Percentiles rank a stretch among this genome's conserved stretches.
Evolutionary conservation across 2,113 vertebrate species (phyloP).

Genomic region (Carettochelys insculpta): DNA sequence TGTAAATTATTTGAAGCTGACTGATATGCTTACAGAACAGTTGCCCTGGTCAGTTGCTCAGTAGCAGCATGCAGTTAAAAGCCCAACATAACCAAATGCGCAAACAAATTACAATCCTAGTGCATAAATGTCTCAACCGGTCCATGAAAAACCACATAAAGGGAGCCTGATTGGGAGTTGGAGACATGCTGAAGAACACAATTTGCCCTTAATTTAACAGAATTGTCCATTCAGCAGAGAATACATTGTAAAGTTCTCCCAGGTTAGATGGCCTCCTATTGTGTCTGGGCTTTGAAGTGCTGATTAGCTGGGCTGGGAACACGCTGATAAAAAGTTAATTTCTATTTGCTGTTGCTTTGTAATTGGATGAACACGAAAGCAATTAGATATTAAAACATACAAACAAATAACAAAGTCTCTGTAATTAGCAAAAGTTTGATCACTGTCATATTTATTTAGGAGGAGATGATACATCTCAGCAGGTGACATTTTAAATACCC

Average conservation of each 20-base stretch:
- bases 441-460: conserved; percentile 84
- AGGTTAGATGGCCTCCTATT: conserved; percentile 68
- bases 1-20: accelerated
- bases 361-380: conserved; percentile 85
- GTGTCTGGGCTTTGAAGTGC: conserved; percentile 67
- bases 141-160: neutral
- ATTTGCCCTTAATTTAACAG: conserved; percentile 62
- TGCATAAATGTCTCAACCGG: neutral
- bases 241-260: conserved; percentile 47
- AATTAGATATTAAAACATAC: conserved; percentile 87
- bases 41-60: neutral
- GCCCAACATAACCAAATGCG: accelerated
- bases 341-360: conserved; percentile 81
- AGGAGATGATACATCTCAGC: conserved; percentile 79
- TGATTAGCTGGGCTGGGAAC: conserved; percentile 76
- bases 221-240: conserved; percentile 51
- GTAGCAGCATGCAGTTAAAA: neutral
- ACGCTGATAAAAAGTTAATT: conserved; percentile 83
- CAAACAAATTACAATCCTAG: conserved; percentile 16
- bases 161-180: conserved; percentile 26
- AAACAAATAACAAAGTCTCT: conserved; percentile 84
- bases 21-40: accelerated
- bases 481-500: conserved; percentile 84
- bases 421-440: conserved; percentile 86
- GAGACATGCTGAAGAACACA: conserved; percentile 43